Percentiles rank a stretch among this genome's conserved stretches.
phyloP scores from a whole-genome alignment of 2,888 invertebrate species.

The Galerucella calmariensis region DNA sequence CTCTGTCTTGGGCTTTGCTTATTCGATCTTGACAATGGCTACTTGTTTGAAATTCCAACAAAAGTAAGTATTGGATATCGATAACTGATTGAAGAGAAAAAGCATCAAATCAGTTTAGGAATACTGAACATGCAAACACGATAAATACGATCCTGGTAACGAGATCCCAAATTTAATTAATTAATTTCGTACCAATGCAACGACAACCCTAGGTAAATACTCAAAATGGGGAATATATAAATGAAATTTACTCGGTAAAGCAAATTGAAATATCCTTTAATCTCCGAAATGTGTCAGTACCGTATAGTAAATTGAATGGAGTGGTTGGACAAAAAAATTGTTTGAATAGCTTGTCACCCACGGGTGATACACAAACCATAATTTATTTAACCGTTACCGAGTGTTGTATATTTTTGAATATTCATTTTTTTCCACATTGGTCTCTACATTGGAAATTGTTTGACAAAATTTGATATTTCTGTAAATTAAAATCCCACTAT shows the following conservation, averaged over 20 bases:
- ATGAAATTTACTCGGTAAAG: constrained; percentile 49
- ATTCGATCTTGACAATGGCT: no score
- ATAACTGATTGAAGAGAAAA: no score
- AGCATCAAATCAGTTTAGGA: no score
- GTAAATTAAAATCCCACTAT: no score
- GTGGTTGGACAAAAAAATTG: neutral
- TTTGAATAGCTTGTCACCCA: neutral
- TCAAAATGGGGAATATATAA: constrained; percentile 46
- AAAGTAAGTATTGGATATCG: no score
- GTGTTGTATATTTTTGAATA: neutral
- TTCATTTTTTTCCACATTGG: no score
- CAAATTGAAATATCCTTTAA: constrained; percentile 43
- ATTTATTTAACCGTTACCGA: neutral
- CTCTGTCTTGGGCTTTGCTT: no score
- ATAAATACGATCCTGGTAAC: constrained; percentile 19
- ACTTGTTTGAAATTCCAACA: no score
- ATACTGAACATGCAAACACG: no score
- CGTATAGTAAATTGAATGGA: constrained; percentile 5
- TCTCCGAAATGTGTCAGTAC: constrained; percentile 38
- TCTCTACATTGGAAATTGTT: no score
- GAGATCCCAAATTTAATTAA: constrained; percentile 52
- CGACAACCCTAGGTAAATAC: constrained; percentile 50
- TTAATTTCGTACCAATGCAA: constrained; percentile 54
- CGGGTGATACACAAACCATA: neutral
- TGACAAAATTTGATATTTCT: no score